These are phyloP conservation scores for Sandelia bainsii DNA, from an alignment of 2,797 vertebrate genomes.

Conservation along the genomic window DNA sequence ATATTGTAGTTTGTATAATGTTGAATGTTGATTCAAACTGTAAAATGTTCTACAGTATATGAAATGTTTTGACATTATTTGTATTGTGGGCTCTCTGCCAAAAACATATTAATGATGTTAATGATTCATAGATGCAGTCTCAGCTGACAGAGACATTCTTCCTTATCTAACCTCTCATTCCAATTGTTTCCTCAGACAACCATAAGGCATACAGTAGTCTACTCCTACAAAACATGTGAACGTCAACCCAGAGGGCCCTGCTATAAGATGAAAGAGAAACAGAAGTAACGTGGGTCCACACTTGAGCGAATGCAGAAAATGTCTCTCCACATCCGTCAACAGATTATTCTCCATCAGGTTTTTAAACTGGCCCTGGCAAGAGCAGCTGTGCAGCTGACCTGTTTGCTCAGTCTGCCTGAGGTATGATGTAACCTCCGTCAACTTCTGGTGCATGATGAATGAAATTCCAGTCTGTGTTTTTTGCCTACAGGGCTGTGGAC, in stretches of 20 bases:
- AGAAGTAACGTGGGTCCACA: conserved; percentile 34
- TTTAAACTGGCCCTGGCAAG: conserved; percentile 40
- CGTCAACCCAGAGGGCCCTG: conserved; percentile 18
- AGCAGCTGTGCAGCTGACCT: conserved; percentile 73
- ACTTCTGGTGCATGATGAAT: conserved; percentile 76
- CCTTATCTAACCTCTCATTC: conserved; percentile 38
- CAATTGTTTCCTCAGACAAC: conserved; percentile 43
- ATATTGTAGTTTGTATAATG: too few relatives aligned
- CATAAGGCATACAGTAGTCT: conserved; percentile 6
- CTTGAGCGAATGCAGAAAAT: conserved; percentile 47
- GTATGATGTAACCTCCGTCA: conserved; percentile 67
- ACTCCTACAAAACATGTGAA: conserved; percentile 34
- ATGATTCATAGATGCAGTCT: conserved; percentile 21
- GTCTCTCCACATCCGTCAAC: conserved; percentile 63
- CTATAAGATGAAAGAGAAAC: conserved; percentile 23
- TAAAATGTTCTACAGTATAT: not conserved
- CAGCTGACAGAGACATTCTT: conserved; percentile 41
- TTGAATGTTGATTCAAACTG: not conserved
- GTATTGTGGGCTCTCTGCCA: conserved; percentile 19
- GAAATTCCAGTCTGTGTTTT: conserved; percentile 66
- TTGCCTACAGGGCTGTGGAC: conserved; percentile 48
- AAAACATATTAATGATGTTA: too few relatives aligned
- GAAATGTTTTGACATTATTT: conserved; percentile 5
- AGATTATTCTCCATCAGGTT: conserved; percentile 65
- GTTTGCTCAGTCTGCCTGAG: conserved; percentile 59